phyloP scores from a whole-genome alignment of 2,113 vertebrate genomes.

The Solenodon paradoxus region DNA sequence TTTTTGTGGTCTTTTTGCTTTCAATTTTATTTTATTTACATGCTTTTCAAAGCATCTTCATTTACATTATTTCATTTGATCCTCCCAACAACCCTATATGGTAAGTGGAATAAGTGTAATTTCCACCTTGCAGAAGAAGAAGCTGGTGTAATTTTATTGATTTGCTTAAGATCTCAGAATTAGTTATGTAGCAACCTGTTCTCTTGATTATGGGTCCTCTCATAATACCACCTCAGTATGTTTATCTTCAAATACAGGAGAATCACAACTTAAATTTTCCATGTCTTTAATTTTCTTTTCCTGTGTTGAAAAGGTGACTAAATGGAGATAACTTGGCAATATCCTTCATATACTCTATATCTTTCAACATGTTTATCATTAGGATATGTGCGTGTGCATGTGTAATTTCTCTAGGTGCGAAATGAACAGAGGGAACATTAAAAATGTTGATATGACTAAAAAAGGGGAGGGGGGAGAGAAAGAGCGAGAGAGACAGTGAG shows the following conservation, averaged over 20 bases:
- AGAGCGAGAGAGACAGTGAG: too few species aligned
- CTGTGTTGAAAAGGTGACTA: background rate
- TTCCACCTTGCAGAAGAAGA: background rate
- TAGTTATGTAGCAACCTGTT: background rate
- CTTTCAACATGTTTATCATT: too few species aligned
- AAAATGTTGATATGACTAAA: too few species aligned
- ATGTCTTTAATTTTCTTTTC: background rate
- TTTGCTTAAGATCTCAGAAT: background rate
- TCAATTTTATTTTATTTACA: too few species aligned
- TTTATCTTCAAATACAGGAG: background rate
- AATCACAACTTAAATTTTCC: background rate
- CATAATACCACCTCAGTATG: background rate
- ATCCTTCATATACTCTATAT: background rate
- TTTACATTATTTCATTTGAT: background rate
- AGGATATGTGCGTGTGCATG: too few species aligned
- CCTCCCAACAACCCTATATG: background rate
- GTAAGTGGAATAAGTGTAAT: background rate
- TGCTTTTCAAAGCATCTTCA: background rate
- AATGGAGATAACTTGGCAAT: background rate
- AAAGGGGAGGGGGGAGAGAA: too few species aligned
- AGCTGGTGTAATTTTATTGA: background rate
- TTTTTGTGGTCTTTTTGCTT: too few species aligned
- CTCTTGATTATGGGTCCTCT: background rate
- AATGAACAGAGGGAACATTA: background rate
- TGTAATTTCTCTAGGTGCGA: background rate